Evolutionary conservation across 2,797 vertebrate species (phyloP).

Genomic region (Tamandua tetradactyla): DNA sequence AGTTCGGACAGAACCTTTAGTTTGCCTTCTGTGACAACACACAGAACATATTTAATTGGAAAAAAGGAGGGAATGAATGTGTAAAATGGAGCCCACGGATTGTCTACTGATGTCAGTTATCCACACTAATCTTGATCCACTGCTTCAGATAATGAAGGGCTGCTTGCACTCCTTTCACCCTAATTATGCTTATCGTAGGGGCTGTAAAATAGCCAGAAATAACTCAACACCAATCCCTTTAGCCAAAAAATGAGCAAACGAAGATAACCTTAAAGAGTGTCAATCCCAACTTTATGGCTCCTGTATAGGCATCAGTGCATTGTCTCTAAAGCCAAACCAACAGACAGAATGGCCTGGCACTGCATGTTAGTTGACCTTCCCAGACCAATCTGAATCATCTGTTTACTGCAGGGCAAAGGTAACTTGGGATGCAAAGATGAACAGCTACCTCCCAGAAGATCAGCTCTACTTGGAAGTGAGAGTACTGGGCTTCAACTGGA

Average conservation of each 20-base stretch:
- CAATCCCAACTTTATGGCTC: conserved; percentile 57
- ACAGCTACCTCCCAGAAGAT: conserved; percentile 43
- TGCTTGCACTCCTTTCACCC: neutral
- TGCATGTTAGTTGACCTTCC: neutral
- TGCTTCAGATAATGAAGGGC: neutral
- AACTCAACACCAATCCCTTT: conserved; percentile 41
- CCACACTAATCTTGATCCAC: neutral
- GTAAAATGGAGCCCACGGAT: neutral
- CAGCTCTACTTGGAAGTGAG: conserved; percentile 39
- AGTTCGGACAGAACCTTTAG: neutral
- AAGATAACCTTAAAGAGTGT: conserved; percentile 51
- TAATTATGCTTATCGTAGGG: conserved; percentile 30
- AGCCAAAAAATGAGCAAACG: conserved; percentile 54
- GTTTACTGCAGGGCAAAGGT: conserved; percentile 66
- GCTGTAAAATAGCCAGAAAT: neutral
- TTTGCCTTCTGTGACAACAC: neutral
- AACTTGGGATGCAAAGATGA: neutral
- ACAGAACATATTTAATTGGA: neutral
- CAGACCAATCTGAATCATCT: conserved; percentile 65
- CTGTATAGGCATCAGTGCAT: neutral
- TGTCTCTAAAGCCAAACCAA: neutral
- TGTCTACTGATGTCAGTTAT: neutral
- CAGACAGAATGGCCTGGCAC: conserved; percentile 17
- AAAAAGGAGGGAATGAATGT: neutral
- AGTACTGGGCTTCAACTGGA: neutral